Conservation (phyloP, 2,113 vertebrate genomes). For the Ammospiza caudacuta region DNA sequence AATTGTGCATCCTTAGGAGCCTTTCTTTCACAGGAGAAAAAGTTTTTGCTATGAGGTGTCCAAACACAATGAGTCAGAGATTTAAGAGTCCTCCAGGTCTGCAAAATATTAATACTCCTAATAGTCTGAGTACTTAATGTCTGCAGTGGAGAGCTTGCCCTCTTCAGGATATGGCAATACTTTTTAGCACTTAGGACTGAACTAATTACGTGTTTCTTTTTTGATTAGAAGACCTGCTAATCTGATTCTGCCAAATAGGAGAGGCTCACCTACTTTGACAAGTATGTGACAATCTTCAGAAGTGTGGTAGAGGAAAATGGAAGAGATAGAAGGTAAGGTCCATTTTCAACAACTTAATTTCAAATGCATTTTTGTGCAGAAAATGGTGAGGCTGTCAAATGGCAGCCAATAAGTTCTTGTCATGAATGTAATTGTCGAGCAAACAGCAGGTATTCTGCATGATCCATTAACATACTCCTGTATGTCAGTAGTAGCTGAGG, state of each 20-base stretch:
- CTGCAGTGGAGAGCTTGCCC: background rate
- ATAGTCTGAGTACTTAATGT: background rate
- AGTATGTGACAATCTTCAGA: background rate
- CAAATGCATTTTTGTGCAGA: background rate
- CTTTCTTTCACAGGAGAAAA: background rate
- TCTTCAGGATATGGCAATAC: background rate
- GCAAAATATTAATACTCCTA: conserved; percentile 41
- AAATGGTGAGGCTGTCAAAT: background rate
- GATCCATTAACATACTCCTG: background rate
- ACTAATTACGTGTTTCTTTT: background rate
- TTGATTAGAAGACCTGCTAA: background rate
- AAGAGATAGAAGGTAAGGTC: background rate
- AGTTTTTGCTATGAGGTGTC: background rate
- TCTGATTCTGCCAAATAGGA: background rate
- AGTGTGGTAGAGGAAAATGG: background rate
- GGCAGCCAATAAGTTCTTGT: background rate
- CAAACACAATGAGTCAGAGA: conserved; percentile 30
- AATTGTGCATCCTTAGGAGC: background rate
- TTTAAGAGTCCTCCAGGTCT: background rate
- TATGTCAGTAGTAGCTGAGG: background rate
- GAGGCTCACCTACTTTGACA: background rate
- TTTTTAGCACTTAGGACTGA: background rate
- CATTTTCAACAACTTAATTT: background rate
- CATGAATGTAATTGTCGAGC: background rate
- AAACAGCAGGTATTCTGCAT: background rate